Evolutionary conservation across 2,113 vertebrate genomes (phyloP).

Genomic region (Megatriorchis doriae): DNA sequence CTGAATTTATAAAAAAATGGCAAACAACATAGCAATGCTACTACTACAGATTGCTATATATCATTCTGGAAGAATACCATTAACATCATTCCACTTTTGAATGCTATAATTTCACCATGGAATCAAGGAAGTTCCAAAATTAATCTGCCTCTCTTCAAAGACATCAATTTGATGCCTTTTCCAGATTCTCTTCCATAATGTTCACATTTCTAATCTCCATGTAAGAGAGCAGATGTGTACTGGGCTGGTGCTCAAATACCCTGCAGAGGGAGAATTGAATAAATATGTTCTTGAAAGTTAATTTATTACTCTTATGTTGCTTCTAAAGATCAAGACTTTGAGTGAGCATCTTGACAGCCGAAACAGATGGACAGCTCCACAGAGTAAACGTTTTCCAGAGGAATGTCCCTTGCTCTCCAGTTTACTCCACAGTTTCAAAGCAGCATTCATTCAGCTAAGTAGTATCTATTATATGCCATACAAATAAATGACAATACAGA

Average conservation of each 20-base stretch:
- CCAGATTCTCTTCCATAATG: neutral
- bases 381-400: neutral
- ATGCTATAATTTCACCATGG: neutral
- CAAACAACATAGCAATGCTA: neutral
- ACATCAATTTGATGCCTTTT: neutral
- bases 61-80: neutral
- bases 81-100: neutral
- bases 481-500: neutral
- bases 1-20: neutral
- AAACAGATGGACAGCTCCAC: neutral
- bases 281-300: neutral
- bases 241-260: neutral
- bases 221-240: neutral
- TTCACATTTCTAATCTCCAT: neutral
- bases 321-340: neutral
- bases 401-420: neutral
- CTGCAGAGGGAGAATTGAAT: neutral
- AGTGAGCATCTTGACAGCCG: neutral
- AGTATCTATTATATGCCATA: neutral
- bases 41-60: neutral
- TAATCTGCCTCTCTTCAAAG: neutral
- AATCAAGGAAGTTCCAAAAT: conserved; percentile 1
- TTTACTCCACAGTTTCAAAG: neutral
- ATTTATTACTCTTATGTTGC: neutral
- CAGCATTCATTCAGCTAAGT: neutral